These are phyloP conservation scores for Conistra vaccinii DNA, from an alignment of 2,888 invertebrate genomes.

Conservation along the genomic window DNA sequence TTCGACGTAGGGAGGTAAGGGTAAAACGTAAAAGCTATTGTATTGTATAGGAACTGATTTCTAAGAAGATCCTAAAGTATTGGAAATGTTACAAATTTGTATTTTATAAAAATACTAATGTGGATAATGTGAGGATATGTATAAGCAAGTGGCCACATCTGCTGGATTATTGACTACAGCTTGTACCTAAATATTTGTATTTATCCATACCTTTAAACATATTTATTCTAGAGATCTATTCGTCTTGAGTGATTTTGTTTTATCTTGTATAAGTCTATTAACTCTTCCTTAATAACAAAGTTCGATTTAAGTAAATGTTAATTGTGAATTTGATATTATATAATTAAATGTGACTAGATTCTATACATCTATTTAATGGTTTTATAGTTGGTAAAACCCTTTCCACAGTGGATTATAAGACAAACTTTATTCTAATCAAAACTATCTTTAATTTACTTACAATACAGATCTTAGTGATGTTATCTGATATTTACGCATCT, in stretches of 20 bases:
- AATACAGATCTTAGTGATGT: slow-evolving; percentile 64
- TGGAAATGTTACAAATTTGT: slow-evolving; percentile 90
- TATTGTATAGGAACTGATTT: slow-evolving; percentile 85
- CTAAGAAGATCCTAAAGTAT: slow-evolving; percentile 88
- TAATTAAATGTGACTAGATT: slow-evolving; percentile 80
- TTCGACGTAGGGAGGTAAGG: slow-evolving; percentile 88
- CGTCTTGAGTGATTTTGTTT: slow-evolving; percentile 66
- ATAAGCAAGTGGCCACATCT: slow-evolving; percentile 44
- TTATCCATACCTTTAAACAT: slow-evolving; percentile 56
- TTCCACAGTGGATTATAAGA: slow-evolving; percentile 61
- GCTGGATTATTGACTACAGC: slow-evolving; percentile 48
- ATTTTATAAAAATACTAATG: slow-evolving; percentile 77
- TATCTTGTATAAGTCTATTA: slow-evolving; percentile 71
- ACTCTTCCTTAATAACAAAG: slow-evolving; percentile 75
- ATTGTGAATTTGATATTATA: slow-evolving; percentile 77
- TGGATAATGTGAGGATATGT: slow-evolving; percentile 68
- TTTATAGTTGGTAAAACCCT: slow-evolving; percentile 78
- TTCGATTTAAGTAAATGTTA: slow-evolving; percentile 78
- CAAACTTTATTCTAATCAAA: slow-evolving; percentile 50
- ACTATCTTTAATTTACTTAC: slow-evolving; percentile 62
- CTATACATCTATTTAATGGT: slow-evolving; percentile 83
- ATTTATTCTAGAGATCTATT: slow-evolving; percentile 62
- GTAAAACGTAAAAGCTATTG: slow-evolving; percentile 85
- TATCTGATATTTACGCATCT: slow-evolving; percentile 65
- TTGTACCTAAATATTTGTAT: slow-evolving; percentile 62